Percentiles rank a stretch among this genome's conserved stretches.
phyloP scores from a whole-genome alignment of 1,140 invertebrate species.

The Heliconius himera region DNA sequence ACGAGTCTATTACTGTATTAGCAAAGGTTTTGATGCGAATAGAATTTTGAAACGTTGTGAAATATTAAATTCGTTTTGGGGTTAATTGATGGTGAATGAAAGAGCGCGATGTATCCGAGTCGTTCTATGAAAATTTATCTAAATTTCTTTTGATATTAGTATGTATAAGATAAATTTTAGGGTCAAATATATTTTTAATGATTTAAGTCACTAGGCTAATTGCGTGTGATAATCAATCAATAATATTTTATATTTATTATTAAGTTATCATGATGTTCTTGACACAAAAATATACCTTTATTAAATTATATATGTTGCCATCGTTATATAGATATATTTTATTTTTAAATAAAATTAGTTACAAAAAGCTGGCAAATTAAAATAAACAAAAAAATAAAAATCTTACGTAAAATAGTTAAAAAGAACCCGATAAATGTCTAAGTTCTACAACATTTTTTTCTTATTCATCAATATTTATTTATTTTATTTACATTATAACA shows the following conservation, averaged over 20 bases:
- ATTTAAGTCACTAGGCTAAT: conserved; percentile 2
- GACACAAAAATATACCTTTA: too few relatives aligned
- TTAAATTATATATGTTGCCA: too few relatives aligned
- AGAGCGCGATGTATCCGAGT: background rate
- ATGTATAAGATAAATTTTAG: background rate
- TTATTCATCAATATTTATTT: too few relatives aligned
- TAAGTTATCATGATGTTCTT: too few relatives aligned
- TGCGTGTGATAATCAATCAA: background rate
- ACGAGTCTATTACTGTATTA: conserved; percentile 11
- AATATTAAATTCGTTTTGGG: conserved; percentile 32
- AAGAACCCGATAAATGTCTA: too few relatives aligned
- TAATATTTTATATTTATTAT: background rate
- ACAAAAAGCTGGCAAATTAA: too few relatives aligned
- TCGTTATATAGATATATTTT: too few relatives aligned
- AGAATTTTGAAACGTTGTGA: conserved; percentile 32
- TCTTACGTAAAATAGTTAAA: too few relatives aligned
- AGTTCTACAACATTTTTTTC: too few relatives aligned
- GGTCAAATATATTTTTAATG: conserved; percentile 8
- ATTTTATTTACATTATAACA: too few relatives aligned
- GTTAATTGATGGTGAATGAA: conserved; percentile 29
- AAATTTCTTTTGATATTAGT: conserved; percentile 6
- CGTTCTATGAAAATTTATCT: background rate
- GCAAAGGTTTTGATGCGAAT: conserved; percentile 28
- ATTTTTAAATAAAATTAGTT: too few relatives aligned
- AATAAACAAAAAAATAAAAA: too few relatives aligned